Conservation (phyloP, 2,113 vertebrate genomes). For the Equus quagga region DNA sequence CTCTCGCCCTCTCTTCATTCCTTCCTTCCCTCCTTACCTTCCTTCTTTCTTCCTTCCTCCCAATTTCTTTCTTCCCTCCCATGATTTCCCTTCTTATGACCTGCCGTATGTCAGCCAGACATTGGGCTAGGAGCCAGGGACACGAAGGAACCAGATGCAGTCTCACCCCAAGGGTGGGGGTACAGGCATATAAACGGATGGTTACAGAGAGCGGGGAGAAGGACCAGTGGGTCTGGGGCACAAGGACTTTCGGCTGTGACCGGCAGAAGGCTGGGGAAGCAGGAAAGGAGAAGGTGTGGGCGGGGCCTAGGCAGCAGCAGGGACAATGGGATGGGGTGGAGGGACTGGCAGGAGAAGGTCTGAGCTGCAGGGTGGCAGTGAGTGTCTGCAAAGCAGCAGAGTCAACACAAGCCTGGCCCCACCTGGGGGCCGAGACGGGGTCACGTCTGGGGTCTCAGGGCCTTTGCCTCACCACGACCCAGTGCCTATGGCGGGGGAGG, state of each 20-base stretch:
- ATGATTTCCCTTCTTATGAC: neutral
- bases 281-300: neutral
- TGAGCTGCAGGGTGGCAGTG: neutral
- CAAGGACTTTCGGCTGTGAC: neutral
- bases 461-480: neutral
- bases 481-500: neutral
- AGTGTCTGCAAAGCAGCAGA: neutral
- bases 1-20: too few species aligned
- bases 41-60: too few species aligned
- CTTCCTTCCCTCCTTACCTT: too few species aligned
- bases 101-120: neutral
- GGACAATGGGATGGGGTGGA: accelerated
- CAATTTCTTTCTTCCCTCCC: neutral
- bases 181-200: neutral
- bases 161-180: neutral
- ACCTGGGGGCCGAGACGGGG: neutral
- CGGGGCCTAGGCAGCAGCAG: too few species aligned
- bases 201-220: neutral
- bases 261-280: neutral
- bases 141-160: neutral
- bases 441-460: neutral
- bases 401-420: neutral
- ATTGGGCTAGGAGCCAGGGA: neutral
- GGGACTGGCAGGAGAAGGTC: neutral
- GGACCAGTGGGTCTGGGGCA: neutral